phyloP scores from a whole-genome alignment of 2,113 vertebrate species.

The Rhipidura dahli region DNA sequence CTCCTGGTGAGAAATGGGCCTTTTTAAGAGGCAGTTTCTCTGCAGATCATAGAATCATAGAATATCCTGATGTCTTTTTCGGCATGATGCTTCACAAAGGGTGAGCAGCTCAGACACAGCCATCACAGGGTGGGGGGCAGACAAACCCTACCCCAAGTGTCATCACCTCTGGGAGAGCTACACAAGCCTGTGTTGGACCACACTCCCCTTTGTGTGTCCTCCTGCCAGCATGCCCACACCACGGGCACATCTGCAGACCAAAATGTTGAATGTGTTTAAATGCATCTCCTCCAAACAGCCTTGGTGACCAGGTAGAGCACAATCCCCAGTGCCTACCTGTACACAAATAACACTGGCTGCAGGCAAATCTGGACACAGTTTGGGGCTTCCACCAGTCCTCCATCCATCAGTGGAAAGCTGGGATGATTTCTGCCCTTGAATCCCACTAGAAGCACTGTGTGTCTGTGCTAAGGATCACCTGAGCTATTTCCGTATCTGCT shows the following conservation, averaged over 20 bases:
- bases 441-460: neutral
- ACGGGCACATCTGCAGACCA: neutral
- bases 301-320: neutral
- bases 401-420: neutral
- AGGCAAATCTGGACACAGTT: neutral
- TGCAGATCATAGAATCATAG: neutral
- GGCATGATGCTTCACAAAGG: neutral
- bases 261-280: neutral
- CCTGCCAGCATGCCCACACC: neutral
- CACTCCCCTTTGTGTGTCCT: accelerated
- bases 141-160: neutral
- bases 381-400: neutral
- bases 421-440: neutral
- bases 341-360: neutral
- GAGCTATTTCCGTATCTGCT: neutral
- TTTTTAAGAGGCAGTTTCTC: neutral
- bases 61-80: neutral
- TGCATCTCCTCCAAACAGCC: neutral
- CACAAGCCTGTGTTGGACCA: neutral
- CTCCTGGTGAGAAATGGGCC: neutral
- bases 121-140: neutral
- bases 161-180: neutral
- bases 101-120: neutral
- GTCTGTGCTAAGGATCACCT: neutral
- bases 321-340: neutral